These are phyloP conservation scores for Antheraea pernyi DNA, from an alignment of 1,140 invertebrate species.

Conservation along the genomic window DNA sequence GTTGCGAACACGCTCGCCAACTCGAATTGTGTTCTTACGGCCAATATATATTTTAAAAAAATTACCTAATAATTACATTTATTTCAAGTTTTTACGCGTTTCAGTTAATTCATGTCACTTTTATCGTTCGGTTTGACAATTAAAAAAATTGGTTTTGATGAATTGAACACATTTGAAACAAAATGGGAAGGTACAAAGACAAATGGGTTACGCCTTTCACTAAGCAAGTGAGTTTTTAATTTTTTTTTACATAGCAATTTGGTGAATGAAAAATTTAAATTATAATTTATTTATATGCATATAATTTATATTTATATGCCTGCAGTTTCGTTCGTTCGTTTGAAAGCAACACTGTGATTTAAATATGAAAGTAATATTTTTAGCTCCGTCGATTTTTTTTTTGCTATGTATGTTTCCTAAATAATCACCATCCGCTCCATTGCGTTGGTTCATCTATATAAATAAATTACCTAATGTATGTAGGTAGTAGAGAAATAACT, in stretches of 20 bases:
- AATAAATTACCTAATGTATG: too few relatives aligned
- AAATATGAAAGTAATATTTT: too few relatives aligned
- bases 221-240: not conserved
- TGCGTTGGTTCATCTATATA: too few relatives aligned
- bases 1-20: not conserved
- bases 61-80: not conserved
- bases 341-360: too few relatives aligned
- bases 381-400: too few relatives aligned
- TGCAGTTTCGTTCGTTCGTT: too few relatives aligned
- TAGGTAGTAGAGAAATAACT: too few relatives aligned
- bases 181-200: conserved; percentile 2
- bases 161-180: not conserved
- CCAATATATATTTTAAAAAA: not conserved
- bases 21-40: not conserved
- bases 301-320: too few relatives aligned
- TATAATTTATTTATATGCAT: too few relatives aligned
- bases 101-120: not conserved
- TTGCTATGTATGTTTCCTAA: too few relatives aligned
- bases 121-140: not conserved
- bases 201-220: conserved; percentile 10
- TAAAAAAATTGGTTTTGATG: not conserved
- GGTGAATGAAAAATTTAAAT: too few relatives aligned
- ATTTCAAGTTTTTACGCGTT: not conserved
- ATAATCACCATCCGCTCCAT: too few relatives aligned
- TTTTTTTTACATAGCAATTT: not conserved